Evolutionary conservation across 2,888 invertebrate species (phyloP).

Genomic region (Halictus ligatus): DNA sequence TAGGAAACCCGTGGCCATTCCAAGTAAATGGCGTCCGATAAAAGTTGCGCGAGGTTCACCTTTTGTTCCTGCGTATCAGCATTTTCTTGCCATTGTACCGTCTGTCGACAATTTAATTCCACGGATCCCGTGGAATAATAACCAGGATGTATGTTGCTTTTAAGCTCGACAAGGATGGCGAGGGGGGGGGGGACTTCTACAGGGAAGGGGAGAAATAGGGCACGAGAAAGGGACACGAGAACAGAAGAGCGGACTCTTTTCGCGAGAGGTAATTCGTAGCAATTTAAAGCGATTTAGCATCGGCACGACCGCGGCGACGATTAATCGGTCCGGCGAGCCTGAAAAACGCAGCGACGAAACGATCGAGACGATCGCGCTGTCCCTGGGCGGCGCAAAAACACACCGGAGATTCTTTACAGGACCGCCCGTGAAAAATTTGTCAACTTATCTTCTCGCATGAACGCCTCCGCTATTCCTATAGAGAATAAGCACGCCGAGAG

Average conservation of each 20-base stretch:
- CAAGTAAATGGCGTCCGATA: conserved; percentile 34
- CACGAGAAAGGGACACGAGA: neutral
- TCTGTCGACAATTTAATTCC: conserved; percentile 40
- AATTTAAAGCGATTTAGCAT: conserved; percentile 68
- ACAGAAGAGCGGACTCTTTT: conserved; percentile 23
- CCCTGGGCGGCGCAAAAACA: conserved; percentile 10
- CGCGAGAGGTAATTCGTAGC: conserved; percentile 63
- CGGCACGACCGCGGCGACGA: conserved; percentile 36
- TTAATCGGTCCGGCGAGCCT: conserved; percentile 64
- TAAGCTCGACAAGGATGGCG: conserved; percentile 48
- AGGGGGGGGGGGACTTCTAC: neutral
- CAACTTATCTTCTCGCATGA: conserved; percentile 31
- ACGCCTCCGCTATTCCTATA: neutral
- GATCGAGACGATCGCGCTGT: conserved; percentile 42
- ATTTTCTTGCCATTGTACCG: conserved; percentile 40
- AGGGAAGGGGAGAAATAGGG: neutral
- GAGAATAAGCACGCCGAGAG: neutral
- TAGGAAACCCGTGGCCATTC: conserved; percentile 18
- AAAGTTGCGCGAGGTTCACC: conserved; percentile 20
- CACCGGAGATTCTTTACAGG: neutral
- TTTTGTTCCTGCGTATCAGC: conserved; percentile 34
- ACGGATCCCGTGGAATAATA: conserved; percentile 60
- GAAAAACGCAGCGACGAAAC: conserved; percentile 60
- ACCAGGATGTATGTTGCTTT: conserved; percentile 61
- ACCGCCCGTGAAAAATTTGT: conserved; percentile 28